phyloP scores from a whole-genome alignment of 2,797 vertebrate genomes.

The Sebastes elongatus region DNA sequence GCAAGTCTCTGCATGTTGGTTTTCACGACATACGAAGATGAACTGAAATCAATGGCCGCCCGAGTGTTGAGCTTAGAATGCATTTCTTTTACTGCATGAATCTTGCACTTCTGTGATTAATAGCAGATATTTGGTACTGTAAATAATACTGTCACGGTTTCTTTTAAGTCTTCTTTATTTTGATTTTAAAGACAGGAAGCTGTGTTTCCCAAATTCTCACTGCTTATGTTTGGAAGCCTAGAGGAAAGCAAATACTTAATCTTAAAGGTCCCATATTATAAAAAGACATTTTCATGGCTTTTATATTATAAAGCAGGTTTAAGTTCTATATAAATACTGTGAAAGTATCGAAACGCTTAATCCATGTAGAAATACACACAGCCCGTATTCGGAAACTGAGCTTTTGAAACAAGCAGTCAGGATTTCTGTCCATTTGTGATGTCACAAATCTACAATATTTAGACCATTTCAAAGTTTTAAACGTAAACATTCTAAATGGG shows the following conservation, averaged over 20 bases:
- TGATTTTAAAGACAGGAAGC: background rate
- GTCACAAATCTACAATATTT: too few relatives aligned
- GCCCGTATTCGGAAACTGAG: too few relatives aligned
- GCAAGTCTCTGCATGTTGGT: background rate
- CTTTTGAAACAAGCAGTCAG: too few relatives aligned
- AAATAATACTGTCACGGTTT: background rate
- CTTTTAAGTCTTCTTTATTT: background rate
- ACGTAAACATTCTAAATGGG: too few relatives aligned
- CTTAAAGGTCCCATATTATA: too few relatives aligned
- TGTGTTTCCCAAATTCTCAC: background rate
- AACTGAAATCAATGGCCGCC: background rate
- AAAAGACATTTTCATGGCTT: too few relatives aligned
- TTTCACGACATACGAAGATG: background rate
- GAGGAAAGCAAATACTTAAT: background rate
- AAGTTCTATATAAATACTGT: too few relatives aligned
- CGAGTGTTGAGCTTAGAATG: background rate
- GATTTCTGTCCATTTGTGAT: background rate
- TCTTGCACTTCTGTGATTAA: background rate
- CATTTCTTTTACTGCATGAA: background rate
- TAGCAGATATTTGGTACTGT: background rate
- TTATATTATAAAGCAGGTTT: too few relatives aligned
- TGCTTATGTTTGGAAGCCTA: background rate
- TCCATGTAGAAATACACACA: too few relatives aligned
- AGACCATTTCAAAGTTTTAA: too few relatives aligned
- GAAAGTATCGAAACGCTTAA: too few relatives aligned